phyloP scores from a whole-genome alignment of 1,140 invertebrate species.

The Drosophila takahashii region DNA sequence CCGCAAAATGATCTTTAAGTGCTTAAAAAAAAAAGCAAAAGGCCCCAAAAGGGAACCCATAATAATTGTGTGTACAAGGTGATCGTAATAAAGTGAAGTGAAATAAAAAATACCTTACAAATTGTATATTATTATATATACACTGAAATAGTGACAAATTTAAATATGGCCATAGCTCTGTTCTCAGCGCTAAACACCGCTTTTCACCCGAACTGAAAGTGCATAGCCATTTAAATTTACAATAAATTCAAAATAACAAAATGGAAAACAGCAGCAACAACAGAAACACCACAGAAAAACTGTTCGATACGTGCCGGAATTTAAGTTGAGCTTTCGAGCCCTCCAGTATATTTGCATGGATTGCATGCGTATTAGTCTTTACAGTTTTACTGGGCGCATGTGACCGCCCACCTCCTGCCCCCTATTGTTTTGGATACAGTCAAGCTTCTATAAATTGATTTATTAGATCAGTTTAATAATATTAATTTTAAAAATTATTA shows the following conservation, averaged over 20 bases:
- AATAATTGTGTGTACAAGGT: constrained; percentile 42
- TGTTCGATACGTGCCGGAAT: constrained; percentile 71
- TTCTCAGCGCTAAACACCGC: constrained; percentile 15
- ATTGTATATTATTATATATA: not conserved
- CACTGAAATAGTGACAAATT: not conserved
- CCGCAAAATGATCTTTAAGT: constrained; percentile 52
- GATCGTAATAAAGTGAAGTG: constrained; percentile 29
- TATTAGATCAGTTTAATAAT: not conserved
- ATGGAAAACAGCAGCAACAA: constrained; percentile 45
- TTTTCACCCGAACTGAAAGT: constrained; percentile 56
- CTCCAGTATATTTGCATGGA: constrained; percentile 72
- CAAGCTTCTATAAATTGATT: not conserved
- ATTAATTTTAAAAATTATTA: not conserved
- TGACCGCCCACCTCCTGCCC: constrained; percentile 4
- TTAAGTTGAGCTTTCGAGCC: constrained; percentile 57
- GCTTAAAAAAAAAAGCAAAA: constrained; percentile 18
- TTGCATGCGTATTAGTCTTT: constrained; percentile 42
- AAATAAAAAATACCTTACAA: not conserved
- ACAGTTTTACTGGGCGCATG: constrained; percentile 30
- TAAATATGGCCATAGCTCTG: not conserved
- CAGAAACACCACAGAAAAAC: constrained; percentile 39
- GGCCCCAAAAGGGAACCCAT: constrained; percentile 20
- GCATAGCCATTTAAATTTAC: constrained; percentile 47
- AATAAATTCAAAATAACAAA: constrained; percentile 37
- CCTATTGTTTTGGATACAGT: constrained; percentile 13